Evolutionary conservation across 2,797 vertebrate genomes (phyloP), one percentile per base, ranked within the genome.

Genomic region (Leptatherina wallacei): DNA sequence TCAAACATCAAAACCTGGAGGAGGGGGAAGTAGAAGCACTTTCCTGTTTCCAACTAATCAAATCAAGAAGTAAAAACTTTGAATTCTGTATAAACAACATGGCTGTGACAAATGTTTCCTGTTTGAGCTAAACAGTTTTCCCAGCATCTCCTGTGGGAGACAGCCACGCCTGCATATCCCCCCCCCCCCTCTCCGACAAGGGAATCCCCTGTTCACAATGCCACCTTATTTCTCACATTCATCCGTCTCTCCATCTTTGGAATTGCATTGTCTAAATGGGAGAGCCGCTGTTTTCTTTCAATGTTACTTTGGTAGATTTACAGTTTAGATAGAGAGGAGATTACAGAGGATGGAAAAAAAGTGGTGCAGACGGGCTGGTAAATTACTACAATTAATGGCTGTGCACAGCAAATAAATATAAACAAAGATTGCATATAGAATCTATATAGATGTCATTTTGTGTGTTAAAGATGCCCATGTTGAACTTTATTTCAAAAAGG

Each of bases 251-350:
- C 22, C 51, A 56, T 62, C 64, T 63, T 71, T 65, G 55, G 73
- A 61, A 40, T 24, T 42, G 7, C 52, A 66, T 68, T 65, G 80
- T 85, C 73, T 68, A 54, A 36, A 22, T n/a, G 16, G 51, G 68
- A 40, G 71, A 30, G 11, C 73, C 59, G 73, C 85, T 85, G 83
- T 85, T 79, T 70, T 63, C 44, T 33, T 60, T 36, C 60, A 12
- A 60, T 51, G 61, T 5, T 42, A 42, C 40, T 14, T 16, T 42
- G 40, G 14, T 16, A 42, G 13, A 42, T 16, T 16, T 42, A 42
- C 40, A 42, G 14, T 42, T 16, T 42, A 42, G 11, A 42, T 13
- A 38, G 36, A 38, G 36, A 38, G 13, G 8, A 8, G 8, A 3
- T 35, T 8, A 9, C 35, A 35, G 8, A 35, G 35, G 7, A 35